Conservation (phyloP, 2,113 vertebrate species). For the Noctilio leporinus region DNA sequence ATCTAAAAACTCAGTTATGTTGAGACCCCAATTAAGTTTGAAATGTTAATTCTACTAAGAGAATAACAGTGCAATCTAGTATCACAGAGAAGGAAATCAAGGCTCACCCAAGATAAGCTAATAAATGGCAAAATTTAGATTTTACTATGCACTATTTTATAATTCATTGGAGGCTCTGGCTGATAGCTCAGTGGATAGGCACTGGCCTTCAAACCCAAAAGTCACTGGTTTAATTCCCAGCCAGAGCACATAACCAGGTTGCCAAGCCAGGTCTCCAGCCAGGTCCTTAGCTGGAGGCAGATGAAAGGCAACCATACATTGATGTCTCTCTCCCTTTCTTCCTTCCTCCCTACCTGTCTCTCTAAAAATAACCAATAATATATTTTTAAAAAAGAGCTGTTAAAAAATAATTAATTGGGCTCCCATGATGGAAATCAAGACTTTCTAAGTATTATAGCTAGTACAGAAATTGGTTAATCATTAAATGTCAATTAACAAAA, state of each 20-base stretch:
- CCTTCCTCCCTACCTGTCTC: too few relatives aligned
- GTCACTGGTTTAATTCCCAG: too few relatives aligned
- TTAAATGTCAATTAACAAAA: not conserved
- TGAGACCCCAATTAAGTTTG: not conserved
- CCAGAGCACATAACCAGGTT: too few relatives aligned
- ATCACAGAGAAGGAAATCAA: not conserved
- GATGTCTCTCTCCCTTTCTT: too few relatives aligned
- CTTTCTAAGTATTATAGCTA: not conserved
- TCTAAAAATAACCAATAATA: too few relatives aligned
- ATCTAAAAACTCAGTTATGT: not conserved
- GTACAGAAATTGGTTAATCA: not conserved
- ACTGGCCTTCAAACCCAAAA: too few relatives aligned
- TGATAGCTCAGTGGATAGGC: too few relatives aligned
- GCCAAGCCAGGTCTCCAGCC: too few relatives aligned
- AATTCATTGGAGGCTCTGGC: too few relatives aligned
- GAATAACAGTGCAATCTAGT: not conserved
- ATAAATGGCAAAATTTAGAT: not conserved
- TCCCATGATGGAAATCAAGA: not conserved
- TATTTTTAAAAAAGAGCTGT: too few relatives aligned
- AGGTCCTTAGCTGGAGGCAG: too few relatives aligned
- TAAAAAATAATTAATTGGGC: not conserved
- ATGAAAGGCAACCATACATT: too few relatives aligned
- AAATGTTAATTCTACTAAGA: not conserved
- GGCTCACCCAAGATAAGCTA: not conserved
- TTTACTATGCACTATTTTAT: not conserved